phyloP scores from a whole-genome alignment of 2,888 invertebrate genomes.

The Catocala nupta region DNA sequence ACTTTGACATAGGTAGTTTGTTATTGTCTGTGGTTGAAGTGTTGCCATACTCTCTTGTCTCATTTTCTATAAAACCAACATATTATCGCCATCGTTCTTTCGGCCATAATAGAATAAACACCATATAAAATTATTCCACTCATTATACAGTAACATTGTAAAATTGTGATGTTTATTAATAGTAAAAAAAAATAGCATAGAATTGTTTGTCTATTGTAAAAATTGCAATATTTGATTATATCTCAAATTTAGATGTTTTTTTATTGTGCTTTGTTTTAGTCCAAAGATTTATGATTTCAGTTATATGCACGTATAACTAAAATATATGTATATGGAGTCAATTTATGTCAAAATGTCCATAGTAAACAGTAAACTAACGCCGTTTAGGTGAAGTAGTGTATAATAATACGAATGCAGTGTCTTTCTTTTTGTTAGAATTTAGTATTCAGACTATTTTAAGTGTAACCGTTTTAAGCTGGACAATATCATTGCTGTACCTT shows the following conservation, averaged over 20 bases:
- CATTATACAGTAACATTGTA: slow-evolving; percentile 33
- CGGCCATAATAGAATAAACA: slow-evolving; percentile 39
- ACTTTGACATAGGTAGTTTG: neutral
- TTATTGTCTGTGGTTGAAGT: neutral
- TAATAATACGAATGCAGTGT: slow-evolving; percentile 56
- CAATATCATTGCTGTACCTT: slow-evolving; percentile 55
- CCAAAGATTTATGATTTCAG: slow-evolving; percentile 65
- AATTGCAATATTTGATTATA: slow-evolving; percentile 31
- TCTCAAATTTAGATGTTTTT: slow-evolving; percentile 41
- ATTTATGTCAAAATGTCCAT: slow-evolving; percentile 49
- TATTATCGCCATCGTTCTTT: slow-evolving; percentile 31
- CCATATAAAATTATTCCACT: slow-evolving; percentile 20
- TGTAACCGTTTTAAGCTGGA: slow-evolving; percentile 58
- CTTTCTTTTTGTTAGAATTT: slow-evolving; percentile 60
- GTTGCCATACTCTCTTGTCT: neutral
- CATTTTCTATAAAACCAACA: slow-evolving; percentile 8
- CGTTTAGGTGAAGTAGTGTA: slow-evolving; percentile 49
- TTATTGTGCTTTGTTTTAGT: slow-evolving; percentile 59
- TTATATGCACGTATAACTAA: slow-evolving; percentile 59
- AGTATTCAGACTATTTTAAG: slow-evolving; percentile 63
- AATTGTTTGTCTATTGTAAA: slow-evolving; percentile 33
- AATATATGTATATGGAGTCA: slow-evolving; percentile 50
- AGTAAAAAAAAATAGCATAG: slow-evolving; percentile 33
- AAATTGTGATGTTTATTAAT: slow-evolving; percentile 47
- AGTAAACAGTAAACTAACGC: slow-evolving; percentile 37